phyloP scores from a whole-genome alignment of 2,888 invertebrate species.

The Esperia sulphurella region DNA sequence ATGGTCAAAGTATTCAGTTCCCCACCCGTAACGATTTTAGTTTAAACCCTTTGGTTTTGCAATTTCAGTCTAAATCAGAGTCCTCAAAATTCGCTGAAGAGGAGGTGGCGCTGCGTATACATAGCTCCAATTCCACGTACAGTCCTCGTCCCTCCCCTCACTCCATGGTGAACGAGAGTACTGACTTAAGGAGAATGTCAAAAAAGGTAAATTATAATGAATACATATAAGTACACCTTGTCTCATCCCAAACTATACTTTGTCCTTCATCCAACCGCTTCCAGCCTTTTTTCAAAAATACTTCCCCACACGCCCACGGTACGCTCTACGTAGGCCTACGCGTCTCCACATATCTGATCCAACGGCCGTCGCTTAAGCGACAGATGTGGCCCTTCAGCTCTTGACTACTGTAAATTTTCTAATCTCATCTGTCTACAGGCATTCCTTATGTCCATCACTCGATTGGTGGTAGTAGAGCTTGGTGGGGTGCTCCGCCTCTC shows the following conservation, averaged over 20 bases:
- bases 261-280: too few species aligned
- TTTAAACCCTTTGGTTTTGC: too few species aligned
- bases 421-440: slow-evolving; percentile 42
- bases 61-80: slow-evolving; percentile 30
- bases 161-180: slow-evolving; percentile 37
- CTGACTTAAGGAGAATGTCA: slow-evolving; percentile 60
- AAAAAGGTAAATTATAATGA: slow-evolving; percentile 40
- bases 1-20: too few species aligned
- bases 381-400: too few species aligned
- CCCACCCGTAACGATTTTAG: too few species aligned
- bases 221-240: too few species aligned
- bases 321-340: too few species aligned
- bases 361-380: too few species aligned
- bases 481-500: slow-evolving; percentile 80
- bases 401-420: too few species aligned
- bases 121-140: slow-evolving; percentile 58
- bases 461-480: slow-evolving; percentile 79
- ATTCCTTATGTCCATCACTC: slow-evolving; percentile 74
- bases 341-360: too few species aligned
- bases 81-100: slow-evolving; percentile 47
- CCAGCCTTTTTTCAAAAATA: too few species aligned
- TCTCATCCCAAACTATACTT: background rate
- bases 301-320: too few species aligned
- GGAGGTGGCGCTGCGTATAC: slow-evolving; percentile 57
- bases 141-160: slow-evolving; percentile 52